phyloP scores from a whole-genome alignment of 2,888 invertebrate species.

The Diadegma fenestrale region DNA sequence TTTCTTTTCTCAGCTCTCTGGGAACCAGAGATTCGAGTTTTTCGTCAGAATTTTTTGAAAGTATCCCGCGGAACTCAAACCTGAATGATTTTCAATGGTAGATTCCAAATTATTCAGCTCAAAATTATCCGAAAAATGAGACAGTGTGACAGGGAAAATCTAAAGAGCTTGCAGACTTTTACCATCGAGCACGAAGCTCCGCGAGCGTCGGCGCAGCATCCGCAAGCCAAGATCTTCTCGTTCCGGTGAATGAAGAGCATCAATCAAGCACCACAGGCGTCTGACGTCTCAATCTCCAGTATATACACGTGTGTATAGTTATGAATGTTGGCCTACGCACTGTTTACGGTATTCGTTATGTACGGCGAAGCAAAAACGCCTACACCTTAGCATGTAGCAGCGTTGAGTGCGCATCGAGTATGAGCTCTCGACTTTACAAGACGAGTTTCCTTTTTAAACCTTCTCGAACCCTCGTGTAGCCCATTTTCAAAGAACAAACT shows the following conservation, averaged over 20 bases:
- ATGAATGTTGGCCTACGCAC: slow-evolving; percentile 62
- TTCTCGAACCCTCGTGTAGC: slow-evolving; percentile 37
- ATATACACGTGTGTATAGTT: slow-evolving; percentile 76
- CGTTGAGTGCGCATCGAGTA: slow-evolving; percentile 61
- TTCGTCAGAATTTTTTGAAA: background rate
- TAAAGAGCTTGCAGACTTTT: slow-evolving; percentile 24
- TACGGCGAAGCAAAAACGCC: slow-evolving; percentile 61
- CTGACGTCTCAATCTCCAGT: slow-evolving; percentile 84
- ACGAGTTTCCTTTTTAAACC: slow-evolving; percentile 27
- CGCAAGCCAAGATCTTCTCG: slow-evolving; percentile 80
- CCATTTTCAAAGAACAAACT: slow-evolving; percentile 52
- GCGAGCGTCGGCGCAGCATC: slow-evolving; percentile 73
- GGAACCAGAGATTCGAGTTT: background rate
- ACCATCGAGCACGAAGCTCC: slow-evolving; percentile 36
- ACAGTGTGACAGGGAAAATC: background rate
- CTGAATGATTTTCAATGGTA: background rate
- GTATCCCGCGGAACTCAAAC: background rate
- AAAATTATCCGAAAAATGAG: background rate
- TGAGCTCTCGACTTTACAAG: slow-evolving; percentile 41
- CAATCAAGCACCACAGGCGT: slow-evolving; percentile 84
- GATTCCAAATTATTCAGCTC: background rate
- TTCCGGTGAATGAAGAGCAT: slow-evolving; percentile 82
- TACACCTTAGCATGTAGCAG: slow-evolving; percentile 68
- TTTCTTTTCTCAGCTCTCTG: no score
- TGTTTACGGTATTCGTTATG: slow-evolving; percentile 54